These are phyloP conservation scores for Aspidapion aeneum DNA, from an alignment of 2,888 invertebrate species.

Conservation along the genomic window DNA sequence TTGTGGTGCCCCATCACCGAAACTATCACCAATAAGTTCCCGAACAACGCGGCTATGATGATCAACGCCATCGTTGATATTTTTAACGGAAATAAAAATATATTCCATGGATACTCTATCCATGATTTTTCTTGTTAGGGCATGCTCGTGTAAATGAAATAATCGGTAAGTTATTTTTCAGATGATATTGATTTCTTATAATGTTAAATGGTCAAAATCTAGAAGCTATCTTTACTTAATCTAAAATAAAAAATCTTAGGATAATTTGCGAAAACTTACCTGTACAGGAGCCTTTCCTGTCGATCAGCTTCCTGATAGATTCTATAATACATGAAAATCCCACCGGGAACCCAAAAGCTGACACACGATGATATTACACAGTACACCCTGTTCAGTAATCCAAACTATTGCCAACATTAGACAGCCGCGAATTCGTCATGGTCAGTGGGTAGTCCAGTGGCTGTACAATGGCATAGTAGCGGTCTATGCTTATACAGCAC, in stretches of 20 bases:
- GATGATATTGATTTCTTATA: no score
- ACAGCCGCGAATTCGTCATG: slow-evolving; percentile 81
- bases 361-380: slow-evolving; percentile 86
- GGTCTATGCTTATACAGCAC: slow-evolving; percentile 86
- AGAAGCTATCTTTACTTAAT: no score
- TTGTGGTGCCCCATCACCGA: slow-evolving; percentile 77
- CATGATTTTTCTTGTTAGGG: slow-evolving; percentile 31
- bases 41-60: slow-evolving; percentile 84
- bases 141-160: no score
- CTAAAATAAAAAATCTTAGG: no score
- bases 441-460: slow-evolving; percentile 91
- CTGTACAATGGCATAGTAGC: slow-evolving; percentile 89
- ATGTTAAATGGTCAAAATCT: no score
- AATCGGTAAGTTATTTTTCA: no score
- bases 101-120: slow-evolving; percentile 45
- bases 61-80: slow-evolving; percentile 83
- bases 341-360: slow-evolving; percentile 91
- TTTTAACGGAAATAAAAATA: slow-evolving; percentile 62
- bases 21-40: slow-evolving; percentile 86
- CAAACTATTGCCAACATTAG: slow-evolving; percentile 87
- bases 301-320: slow-evolving; percentile 82
- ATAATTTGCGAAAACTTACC: no score
- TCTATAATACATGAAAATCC: slow-evolving; percentile 87
- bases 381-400: slow-evolving; percentile 86
- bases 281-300: slow-evolving; percentile 79